phyloP scores from a whole-genome alignment of 2,797 vertebrate species.

The Girardinus metallicus region DNA sequence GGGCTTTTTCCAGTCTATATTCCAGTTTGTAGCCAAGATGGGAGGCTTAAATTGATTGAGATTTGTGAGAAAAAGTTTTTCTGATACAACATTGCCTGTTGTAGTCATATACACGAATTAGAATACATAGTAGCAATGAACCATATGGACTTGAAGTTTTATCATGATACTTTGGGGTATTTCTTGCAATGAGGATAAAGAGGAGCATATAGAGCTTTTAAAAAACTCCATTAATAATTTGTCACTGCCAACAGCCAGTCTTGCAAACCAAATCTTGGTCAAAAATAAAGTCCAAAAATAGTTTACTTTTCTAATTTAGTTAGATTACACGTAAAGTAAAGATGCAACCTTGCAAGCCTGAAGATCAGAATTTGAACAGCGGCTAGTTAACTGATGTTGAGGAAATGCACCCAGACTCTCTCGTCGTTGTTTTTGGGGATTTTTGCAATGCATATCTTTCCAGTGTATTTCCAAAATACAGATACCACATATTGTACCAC shows the following conservation, averaged over 20 bases:
- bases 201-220: not conserved
- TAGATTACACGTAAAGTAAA: not conserved
- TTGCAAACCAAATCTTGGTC: not conserved
- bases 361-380: not conserved
- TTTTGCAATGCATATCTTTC: too few species aligned
- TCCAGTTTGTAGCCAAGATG: slow-evolving; percentile 47
- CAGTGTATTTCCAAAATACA: too few species aligned
- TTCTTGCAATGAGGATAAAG: not conserved
- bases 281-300: not conserved
- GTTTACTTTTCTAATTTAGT: not conserved
- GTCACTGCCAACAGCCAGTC: not conserved
- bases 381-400: not conserved
- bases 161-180: not conserved
- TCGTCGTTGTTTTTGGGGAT: too few species aligned
- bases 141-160: not conserved
- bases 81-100: not conserved
- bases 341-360: not conserved
- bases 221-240: not conserved
- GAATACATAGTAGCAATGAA: not conserved
- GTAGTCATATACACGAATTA: not conserved
- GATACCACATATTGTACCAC: too few species aligned
- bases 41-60: slow-evolving; percentile 27
- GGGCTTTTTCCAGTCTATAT: slow-evolving; percentile 44
- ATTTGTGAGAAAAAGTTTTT: slow-evolving; percentile 21
- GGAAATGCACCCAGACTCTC: too few species aligned